A percentile compares a stretch with the other conserved stretches of the same genome.
Conservation (phyloP, 2,113 vertebrate genomes). For the Archocentrus centrarchus region DNA sequence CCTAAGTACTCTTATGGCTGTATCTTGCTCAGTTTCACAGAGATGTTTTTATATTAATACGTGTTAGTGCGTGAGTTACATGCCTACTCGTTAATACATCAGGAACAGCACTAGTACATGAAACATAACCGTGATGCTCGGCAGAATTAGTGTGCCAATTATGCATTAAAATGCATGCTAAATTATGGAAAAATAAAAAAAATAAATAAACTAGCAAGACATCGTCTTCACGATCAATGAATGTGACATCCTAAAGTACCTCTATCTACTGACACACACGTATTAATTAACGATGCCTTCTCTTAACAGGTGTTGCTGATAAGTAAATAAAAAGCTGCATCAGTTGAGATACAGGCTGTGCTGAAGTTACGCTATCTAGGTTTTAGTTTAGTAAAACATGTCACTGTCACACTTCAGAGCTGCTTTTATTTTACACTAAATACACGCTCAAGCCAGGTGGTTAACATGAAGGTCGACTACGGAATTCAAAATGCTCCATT, state of each 20-base stretch:
- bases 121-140: background rate
- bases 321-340: background rate
- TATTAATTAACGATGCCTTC: background rate
- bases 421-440: background rate
- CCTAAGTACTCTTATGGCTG: background rate
- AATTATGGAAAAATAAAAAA: background rate
- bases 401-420: background rate
- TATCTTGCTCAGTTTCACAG: background rate
- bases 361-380: background rate
- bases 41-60: background rate
- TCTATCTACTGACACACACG: background rate
- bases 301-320: background rate
- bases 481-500: background rate
- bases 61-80: background rate
- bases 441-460: fast-evolving
- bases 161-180: background rate
- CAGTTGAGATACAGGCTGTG: background rate
- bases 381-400: background rate
- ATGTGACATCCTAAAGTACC: background rate
- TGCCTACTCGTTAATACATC: no score
- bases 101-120: background rate
- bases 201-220: background rate
- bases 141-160: background rate
- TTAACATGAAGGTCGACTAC: no score
- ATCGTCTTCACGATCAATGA: background rate